Evolutionary conservation across 2,888 invertebrate species (phyloP).

Genomic region (Desoria tigrina): DNA sequence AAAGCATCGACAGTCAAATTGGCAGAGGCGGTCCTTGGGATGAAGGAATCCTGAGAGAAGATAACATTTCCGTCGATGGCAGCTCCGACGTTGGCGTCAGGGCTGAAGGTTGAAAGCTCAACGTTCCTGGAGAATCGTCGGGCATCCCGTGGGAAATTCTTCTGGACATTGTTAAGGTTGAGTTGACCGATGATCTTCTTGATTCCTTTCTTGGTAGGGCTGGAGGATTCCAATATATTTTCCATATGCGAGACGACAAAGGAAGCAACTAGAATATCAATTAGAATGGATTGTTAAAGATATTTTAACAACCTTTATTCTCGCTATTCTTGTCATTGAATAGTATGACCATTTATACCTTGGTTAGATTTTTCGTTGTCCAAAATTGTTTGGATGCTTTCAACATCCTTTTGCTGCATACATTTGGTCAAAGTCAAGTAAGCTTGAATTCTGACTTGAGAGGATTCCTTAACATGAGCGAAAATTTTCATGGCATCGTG

Average conservation of each 20-base stretch:
- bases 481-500: conserved; percentile 24
- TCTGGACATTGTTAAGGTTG: conserved; percentile 3
- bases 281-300: background rate
- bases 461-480: conserved; percentile 63
- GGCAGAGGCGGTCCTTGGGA: conserved; percentile 11
- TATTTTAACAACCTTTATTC: background rate
- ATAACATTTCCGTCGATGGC: conserved; percentile 13
- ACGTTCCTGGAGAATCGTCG: conserved; percentile 5
- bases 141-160: no score
- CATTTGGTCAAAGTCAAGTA: conserved; percentile 40
- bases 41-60: background rate
- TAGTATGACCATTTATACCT: conserved; percentile 59
- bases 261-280: conserved; percentile 8
- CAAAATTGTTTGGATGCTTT: conserved; percentile 26
- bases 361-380: conserved; percentile 74
- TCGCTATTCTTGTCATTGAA: no score
- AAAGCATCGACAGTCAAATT: conserved; percentile 26
- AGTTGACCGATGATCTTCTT: conserved; percentile 9
- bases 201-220: conserved; percentile 25
- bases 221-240: conserved; percentile 25
- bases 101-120: conserved; percentile 26
- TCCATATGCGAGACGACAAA: conserved; percentile 32
- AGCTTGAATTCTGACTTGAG: conserved; percentile 56
- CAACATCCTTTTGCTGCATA: conserved; percentile 27
- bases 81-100: conserved; percentile 24